Percentiles rank a stretch among this genome's conserved stretches.
phyloP scores from a whole-genome alignment of 2,113 vertebrate species.

The Psephotus haematonotus region DNA sequence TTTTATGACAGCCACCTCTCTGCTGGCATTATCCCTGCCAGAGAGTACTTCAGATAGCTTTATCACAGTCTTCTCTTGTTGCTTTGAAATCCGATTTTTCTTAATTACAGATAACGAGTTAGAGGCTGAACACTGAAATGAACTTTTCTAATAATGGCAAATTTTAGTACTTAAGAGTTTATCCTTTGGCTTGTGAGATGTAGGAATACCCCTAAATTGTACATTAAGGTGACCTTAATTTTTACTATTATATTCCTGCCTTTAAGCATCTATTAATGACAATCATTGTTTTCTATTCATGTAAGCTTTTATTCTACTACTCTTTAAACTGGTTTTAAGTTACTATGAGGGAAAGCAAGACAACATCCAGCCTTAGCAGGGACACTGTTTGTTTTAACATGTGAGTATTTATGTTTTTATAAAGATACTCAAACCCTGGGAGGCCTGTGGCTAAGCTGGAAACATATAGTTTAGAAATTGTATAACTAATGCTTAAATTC shows the following conservation, averaged over 20 bases:
- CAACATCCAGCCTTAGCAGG: conserved; percentile 37
- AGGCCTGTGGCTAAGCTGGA: background rate
- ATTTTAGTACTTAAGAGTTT: conserved; percentile 18
- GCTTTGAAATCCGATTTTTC: conserved; percentile 70
- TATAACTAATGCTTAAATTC: background rate
- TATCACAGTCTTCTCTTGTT: conserved; percentile 62
- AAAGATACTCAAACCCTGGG: background rate
- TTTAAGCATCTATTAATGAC: conserved; percentile 58
- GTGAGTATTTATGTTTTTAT: conserved; percentile 38
- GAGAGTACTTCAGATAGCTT: conserved; percentile 58
- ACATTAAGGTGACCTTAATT: conserved; percentile 30
- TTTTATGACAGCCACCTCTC: conserved; percentile 77
- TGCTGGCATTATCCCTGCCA: conserved; percentile 69
- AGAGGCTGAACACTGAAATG: background rate
- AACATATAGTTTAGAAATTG: background rate
- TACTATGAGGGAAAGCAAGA: conserved; percentile 14
- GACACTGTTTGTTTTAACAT: conserved; percentile 57
- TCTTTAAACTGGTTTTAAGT: conserved; percentile 54
- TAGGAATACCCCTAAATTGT: conserved; percentile 33
- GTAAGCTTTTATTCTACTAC: conserved; percentile 17
- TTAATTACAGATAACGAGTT: conserved; percentile 30
- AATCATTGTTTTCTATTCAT: conserved; percentile 31
- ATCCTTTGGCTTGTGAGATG: background rate
- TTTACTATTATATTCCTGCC: conserved; percentile 27
- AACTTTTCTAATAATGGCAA: background rate